Evolutionary conservation across 2,888 invertebrate species (phyloP).

Genomic region (Euplexia lucipara): DNA sequence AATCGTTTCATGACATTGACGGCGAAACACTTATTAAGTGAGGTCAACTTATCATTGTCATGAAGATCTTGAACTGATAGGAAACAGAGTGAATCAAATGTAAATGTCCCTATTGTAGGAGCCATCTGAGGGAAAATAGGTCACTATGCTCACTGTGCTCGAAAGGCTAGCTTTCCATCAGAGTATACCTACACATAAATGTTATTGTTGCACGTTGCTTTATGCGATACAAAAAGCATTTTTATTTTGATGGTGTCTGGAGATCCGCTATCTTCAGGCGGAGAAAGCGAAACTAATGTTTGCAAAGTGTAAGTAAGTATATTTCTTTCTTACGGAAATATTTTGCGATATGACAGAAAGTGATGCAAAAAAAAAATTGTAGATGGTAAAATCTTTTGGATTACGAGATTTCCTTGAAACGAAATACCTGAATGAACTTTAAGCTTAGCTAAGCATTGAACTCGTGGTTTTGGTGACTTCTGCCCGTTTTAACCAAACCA

Average conservation of each 20-base stretch:
- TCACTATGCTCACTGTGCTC: constrained; percentile 53
- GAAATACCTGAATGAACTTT: not conserved
- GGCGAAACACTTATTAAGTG: constrained; percentile 31
- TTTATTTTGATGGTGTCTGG: constrained; percentile 56
- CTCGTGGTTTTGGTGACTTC: no score
- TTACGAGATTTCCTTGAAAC: not conserved
- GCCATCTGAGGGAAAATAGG: constrained; percentile 46
- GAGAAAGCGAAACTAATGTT: constrained; percentile 62
- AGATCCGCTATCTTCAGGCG: constrained; percentile 49
- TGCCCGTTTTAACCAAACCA: no score
- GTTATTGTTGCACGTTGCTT: constrained; percentile 46
- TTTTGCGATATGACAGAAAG: constrained; percentile 24
- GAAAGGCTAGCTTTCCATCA: constrained; percentile 63
- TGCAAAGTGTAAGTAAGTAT: constrained; percentile 44
- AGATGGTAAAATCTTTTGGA: not conserved
- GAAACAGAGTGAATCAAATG: constrained; percentile 58
- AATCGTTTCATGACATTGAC: constrained; percentile 29
- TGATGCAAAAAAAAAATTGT: constrained; percentile 3
- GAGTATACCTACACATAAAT: constrained; percentile 48
- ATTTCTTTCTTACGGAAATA: constrained; percentile 45
- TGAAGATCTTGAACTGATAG: constrained; percentile 60
- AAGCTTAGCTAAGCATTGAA: not conserved
- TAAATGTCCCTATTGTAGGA: constrained; percentile 59
- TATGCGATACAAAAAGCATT: constrained; percentile 49
- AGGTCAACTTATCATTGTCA: constrained; percentile 61